These are phyloP conservation scores for Pogonomyrmex californicus DNA, from an alignment of 1,140 invertebrate genomes.

Conservation along the genomic window DNA sequence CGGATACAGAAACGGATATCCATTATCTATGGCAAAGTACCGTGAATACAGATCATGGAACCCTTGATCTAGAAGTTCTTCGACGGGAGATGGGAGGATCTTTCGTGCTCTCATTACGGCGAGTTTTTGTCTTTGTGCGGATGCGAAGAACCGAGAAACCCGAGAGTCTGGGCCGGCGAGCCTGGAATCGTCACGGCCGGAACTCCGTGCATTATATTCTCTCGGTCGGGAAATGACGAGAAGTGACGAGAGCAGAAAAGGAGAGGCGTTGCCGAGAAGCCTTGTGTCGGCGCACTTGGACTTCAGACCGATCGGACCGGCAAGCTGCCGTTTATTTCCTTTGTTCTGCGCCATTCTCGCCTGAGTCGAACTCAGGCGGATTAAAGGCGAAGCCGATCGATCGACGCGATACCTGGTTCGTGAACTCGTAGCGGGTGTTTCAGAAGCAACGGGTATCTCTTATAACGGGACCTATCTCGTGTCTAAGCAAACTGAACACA, in stretches of 20 bases:
- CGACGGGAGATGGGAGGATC: background rate
- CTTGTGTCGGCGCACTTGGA: slow-evolving; percentile 13
- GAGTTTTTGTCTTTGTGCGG: slow-evolving; percentile 20
- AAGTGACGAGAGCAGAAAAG: slow-evolving; percentile 41
- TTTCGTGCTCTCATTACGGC: background rate
- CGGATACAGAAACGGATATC: background rate
- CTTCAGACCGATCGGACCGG: background rate
- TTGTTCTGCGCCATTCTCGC: background rate
- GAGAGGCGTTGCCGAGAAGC: slow-evolving; percentile 3
- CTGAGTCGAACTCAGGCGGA: background rate
- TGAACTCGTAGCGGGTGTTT: background rate
- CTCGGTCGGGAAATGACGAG: slow-evolving; percentile 77
- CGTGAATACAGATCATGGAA: background rate
- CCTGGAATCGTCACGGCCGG: slow-evolving; percentile 72
- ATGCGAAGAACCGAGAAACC: slow-evolving; percentile 29
- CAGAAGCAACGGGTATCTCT: background rate
- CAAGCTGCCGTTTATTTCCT: background rate
- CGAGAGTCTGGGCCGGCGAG: slow-evolving; percentile 36
- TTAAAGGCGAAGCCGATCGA: background rate
- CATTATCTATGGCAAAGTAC: background rate
- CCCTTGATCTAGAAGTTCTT: background rate
- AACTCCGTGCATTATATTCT: slow-evolving; percentile 69
- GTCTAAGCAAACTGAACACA: background rate
- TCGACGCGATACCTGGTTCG: background rate
- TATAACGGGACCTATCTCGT: background rate